Base-by-base conservation (phyloP, 2,797 vertebrate genomes). In the Cossypha niveicapilla region DNA sequence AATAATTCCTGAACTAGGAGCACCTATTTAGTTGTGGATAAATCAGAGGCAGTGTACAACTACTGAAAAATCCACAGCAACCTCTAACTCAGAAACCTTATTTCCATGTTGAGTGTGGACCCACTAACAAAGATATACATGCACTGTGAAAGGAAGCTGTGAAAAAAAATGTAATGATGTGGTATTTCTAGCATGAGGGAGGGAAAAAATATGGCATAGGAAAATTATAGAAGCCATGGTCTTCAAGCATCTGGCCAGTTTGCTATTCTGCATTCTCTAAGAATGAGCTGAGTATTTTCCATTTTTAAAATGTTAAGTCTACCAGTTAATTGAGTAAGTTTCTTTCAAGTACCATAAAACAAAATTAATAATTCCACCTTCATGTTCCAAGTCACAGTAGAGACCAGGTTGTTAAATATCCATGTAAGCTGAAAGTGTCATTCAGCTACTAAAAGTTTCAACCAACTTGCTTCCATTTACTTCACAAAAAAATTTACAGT, bases 251-350 rank as follows among this genome's bases (percentile, higher is more conserved):
- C 35, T 93, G 60, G 53, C 34, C n/a, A 62, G 17, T 39, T 83
- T 85, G 8, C 53, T 74, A 11, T 65, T 82, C 78, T 80, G 27
- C 78, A 71, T 95, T 92, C 68, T 89, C 74, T 80, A 67, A 70
- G 84, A 91, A 87, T 79, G 63, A 94, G 68, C 34, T 67, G 83
- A 71, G 10, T 76, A 85, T 93, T 96, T 96, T 91, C 94, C 81
- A 80, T 82, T 92, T 92, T 76, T 50, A 41, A 92, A 85, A 76
- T 82, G 63, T 71, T 77, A 91, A 95, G 61, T 54, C 75, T 63
- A 54, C 57, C 61, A 72, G 37, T 76, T 92, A 92, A 93, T 85
- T 91, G 41, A 91, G 18, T 71, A 63, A 79, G 66, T 85, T 82
- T 71, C 42, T 79, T 94, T 89, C 60, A 91, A 84, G 56, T 60